phyloP scores from a whole-genome alignment of 2,888 invertebrate species.

The Eurois occulta region DNA sequence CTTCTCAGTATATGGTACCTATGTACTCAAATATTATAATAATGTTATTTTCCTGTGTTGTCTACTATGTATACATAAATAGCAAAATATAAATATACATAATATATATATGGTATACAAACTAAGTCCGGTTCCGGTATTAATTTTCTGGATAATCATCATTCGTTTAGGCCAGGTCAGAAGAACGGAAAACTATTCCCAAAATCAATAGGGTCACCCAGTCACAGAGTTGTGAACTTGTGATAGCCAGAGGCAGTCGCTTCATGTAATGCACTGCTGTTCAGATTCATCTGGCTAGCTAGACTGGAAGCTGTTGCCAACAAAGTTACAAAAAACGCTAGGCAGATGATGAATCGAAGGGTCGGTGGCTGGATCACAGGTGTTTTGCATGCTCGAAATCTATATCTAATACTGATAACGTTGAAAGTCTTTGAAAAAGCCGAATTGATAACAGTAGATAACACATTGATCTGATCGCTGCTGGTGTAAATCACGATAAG shows the following conservation, averaged over 20 bases:
- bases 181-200: background rate
- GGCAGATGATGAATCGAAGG: background rate
- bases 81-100: too few species aligned
- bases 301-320: background rate
- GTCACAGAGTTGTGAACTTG: background rate
- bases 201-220: background rate
- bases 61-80: too few species aligned
- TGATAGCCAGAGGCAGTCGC: background rate
- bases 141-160: background rate
- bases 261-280: background rate
- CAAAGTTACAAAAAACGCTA: background rate
- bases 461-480: conserved; percentile 1
- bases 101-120: too few species aligned
- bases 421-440: conserved; percentile 11
- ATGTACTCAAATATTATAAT: too few species aligned
- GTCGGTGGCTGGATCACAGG: background rate
- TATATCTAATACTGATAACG: background rate
- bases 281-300: background rate
- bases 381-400: background rate
- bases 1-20: background rate
- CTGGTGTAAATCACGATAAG: conserved; percentile 8
- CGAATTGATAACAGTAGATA: conserved; percentile 6
- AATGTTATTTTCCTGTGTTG: too few species aligned
- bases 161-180: background rate
- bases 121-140: too few species aligned